Evolutionary conservation across 2,797 vertebrate genomes (phyloP), one percentile per base, ranked within the genome.

Genomic region (Sebastes hubbsi): DNA sequence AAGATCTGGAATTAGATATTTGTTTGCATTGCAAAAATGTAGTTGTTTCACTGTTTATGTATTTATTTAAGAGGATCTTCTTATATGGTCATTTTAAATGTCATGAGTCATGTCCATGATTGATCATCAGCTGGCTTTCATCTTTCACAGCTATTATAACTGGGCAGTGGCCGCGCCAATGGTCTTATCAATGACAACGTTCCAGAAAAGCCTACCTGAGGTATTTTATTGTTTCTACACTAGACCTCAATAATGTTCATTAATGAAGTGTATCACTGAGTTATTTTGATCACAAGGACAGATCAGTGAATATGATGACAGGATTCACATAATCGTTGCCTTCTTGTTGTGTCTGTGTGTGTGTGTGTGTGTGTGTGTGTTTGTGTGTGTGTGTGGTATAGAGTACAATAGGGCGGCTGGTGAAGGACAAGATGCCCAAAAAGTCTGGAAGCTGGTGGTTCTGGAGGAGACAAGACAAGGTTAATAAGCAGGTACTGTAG

Each of bases 141-240:
- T 73, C 20, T 62, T 72, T 80, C 38, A 46, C 86, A 99, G 99
- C 80, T 97, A 98, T 87, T 99, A 99, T 78, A 99, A 96, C 94
- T 99, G 99, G 99, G 97, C 96, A 34, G 97, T 97, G 61, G 98
- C 98, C 76, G 98, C 97, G 76, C 98, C 99, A 5, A 97, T 99
- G 95, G 85, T 99, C 68, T 92, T 99, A 77, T 98, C 97, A 32
- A 94, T 98, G 93, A 97, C 98, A 70, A 94, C 97, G 32, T 99
- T 99, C 91, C 98, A 99, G 91, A 99, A 95, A 87, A 97, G 94
- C 73, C 93, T 99, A 64, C 98, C 98, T 9, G 96, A 97, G 97
- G 99, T 99, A 95, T 82, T 69, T 76, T 22, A 22, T 16, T 59
- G 8, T 69, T 72, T 80, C 3, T 36, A 38, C 69, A 34, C 3